Percentiles rank a stretch among this genome's conserved stretches.
Evolutionary conservation across 2,797 vertebrate species (phyloP).

Genomic region (Pelodytes ibericus): DNA sequence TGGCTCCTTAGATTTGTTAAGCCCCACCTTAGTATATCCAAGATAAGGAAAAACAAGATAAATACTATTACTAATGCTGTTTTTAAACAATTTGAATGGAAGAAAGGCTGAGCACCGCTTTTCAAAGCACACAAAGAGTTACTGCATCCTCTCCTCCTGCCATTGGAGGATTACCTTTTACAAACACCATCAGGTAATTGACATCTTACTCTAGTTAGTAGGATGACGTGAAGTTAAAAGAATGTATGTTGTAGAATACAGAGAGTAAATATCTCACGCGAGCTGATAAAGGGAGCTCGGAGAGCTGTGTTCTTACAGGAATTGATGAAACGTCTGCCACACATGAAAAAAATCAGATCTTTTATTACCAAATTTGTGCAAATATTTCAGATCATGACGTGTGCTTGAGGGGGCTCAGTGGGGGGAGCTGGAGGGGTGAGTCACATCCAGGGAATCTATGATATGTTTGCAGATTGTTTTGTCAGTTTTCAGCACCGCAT

Average conservation of each 20-base stretch:
- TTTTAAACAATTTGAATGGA: too few species aligned
- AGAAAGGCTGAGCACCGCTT: too few species aligned
- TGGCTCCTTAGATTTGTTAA: too few species aligned
- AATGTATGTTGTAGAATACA: slow-evolving; percentile 27
- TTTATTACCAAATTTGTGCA: slow-evolving; percentile 6
- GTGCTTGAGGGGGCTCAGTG: background rate
- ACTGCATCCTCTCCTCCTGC: background rate
- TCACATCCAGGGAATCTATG: slow-evolving; percentile 3
- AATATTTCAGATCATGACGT: slow-evolving; percentile 5
- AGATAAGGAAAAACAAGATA: too few species aligned
- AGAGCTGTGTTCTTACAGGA: slow-evolving; percentile 4
- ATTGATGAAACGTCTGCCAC: background rate
- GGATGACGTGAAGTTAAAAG: slow-evolving; percentile 14
- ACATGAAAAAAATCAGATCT: background rate
- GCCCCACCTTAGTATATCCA: too few species aligned
- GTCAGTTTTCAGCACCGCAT: background rate
- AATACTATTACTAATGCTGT: too few species aligned
- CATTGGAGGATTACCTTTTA: background rate
- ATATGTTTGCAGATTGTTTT: background rate
- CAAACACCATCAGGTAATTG: background rate
- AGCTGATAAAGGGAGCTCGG: slow-evolving; percentile 1
- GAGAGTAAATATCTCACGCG: slow-evolving; percentile 15
- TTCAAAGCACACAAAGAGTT: too few species aligned
- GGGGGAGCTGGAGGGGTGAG: background rate
- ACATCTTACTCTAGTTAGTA: background rate